Percentiles rank a stretch among this genome's conserved stretches.
Evolutionary conservation across 2,888 invertebrate genomes (phyloP).

Genomic region (Teleiodes luculella): DNA sequence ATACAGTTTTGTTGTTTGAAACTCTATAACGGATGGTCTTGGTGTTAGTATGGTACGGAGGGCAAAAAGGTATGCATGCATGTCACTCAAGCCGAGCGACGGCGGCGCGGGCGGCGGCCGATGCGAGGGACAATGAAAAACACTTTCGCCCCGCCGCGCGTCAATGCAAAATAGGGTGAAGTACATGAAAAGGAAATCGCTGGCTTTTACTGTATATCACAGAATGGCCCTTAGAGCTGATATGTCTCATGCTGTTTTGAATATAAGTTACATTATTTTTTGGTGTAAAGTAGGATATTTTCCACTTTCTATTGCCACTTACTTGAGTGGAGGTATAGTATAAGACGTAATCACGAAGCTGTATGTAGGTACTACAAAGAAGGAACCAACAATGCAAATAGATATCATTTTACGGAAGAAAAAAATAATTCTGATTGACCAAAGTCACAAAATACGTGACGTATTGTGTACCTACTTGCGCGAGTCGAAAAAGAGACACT

Average conservation of each 20-base stretch:
- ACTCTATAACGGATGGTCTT: too few relatives aligned
- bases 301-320: not conserved
- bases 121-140: conserved; percentile 62
- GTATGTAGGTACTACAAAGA: too few relatives aligned
- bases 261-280: not conserved
- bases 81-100: conserved; percentile 40
- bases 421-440: too few relatives aligned
- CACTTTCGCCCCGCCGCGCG: conserved; percentile 58
- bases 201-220: conserved; percentile 2
- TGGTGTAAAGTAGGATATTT: not conserved
- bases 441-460: not conserved
- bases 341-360: too few relatives aligned
- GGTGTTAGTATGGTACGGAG: too few relatives aligned
- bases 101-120: conserved; percentile 32
- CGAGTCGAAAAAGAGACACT: not conserved
- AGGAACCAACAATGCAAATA: too few relatives aligned
- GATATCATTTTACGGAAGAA: too few relatives aligned
- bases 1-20: too few relatives aligned
- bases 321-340: not conserved
- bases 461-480: too few relatives aligned
- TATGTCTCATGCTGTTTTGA: conserved; percentile 4
- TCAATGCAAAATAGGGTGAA: conserved; percentile 63
- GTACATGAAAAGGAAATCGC: conserved; percentile 16
- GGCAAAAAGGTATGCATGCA: conserved; percentile 51
- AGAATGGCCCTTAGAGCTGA: conserved; percentile 7